phyloP scores from a whole-genome alignment of 2,113 vertebrate genomes.

The Phalacrocorax carbo region DNA sequence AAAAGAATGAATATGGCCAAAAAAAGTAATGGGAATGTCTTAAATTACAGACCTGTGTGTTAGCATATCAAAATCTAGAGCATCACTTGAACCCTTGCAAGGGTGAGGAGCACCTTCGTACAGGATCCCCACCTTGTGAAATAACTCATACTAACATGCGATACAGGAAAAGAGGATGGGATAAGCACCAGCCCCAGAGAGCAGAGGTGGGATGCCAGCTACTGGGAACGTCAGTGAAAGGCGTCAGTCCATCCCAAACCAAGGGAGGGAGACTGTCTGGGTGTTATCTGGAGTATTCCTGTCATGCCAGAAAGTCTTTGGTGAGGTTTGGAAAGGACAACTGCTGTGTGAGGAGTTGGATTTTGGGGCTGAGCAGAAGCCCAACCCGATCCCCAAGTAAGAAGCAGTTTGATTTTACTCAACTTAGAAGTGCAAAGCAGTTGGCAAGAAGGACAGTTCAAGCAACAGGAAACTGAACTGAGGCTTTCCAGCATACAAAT shows the following conservation, averaged over 20 bases:
- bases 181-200: not conserved
- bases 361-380: not conserved
- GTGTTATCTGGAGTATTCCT: not conserved
- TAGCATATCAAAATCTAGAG: not conserved
- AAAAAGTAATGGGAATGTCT: not conserved
- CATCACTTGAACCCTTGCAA: not conserved
- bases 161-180: rapidly evolving
- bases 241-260: rapidly evolving
- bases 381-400: not conserved
- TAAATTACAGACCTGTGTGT: not conserved
- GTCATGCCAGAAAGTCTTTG: not conserved
- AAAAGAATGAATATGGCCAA: rapidly evolving
- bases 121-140: rapidly evolving
- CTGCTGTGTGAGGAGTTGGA: not conserved
- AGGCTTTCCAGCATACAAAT: not conserved
- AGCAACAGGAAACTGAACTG: not conserved
- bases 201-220: not conserved
- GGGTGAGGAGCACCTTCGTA: not conserved
- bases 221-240: no score
- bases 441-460: not conserved
- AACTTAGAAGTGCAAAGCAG: not conserved
- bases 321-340: not conserved
- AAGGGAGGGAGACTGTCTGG: not conserved
- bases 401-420: not conserved
- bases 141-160: rapidly evolving